Percentiles rank a stretch among this genome's conserved stretches.
These are phyloP conservation scores for Cryptus armator DNA, from an alignment of 2,888 invertebrate species.

Conservation along the genomic window DNA sequence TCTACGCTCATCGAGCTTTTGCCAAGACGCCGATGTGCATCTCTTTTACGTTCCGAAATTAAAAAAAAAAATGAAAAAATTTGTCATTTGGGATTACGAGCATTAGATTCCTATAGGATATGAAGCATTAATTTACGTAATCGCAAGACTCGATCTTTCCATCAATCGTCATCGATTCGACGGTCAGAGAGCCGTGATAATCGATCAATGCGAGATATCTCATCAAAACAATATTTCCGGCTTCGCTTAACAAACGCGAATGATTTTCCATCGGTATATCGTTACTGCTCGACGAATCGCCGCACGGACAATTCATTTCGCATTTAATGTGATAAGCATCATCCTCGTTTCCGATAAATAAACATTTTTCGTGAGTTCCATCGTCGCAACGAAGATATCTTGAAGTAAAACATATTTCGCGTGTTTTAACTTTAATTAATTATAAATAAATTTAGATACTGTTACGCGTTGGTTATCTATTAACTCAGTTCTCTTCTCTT, in stretches of 20 bases:
- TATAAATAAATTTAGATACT: no score
- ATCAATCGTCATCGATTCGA: constrained; percentile 87
- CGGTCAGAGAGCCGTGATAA: constrained; percentile 86
- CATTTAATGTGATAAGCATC: constrained; percentile 87
- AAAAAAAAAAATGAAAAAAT: not conserved
- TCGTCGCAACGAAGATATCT: constrained; percentile 86
- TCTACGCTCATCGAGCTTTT: constrained; percentile 79
- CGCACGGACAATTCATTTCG: constrained; percentile 85
- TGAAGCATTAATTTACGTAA: constrained; percentile 86
- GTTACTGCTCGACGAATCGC: constrained; percentile 85
- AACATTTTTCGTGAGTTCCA: constrained; percentile 86
- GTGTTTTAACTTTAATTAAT: not conserved
- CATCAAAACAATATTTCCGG: constrained; percentile 88
- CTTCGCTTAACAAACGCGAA: constrained; percentile 87
- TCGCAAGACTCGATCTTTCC: constrained; percentile 88
- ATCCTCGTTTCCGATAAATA: constrained; percentile 86
- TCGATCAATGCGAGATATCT: constrained; percentile 87
- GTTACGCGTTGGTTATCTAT: constrained; percentile 71
- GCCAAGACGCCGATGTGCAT: constrained; percentile 71
- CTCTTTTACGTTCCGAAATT: constrained; percentile 63
- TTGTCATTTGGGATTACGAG: not conserved
- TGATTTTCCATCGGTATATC: constrained; percentile 79
- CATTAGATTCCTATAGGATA: not conserved
- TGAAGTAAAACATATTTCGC: constrained; percentile 22
- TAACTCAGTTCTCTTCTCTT: constrained; percentile 88